Conservation (phyloP, 2,797 vertebrate species). For the Myotis findleyi region DNA sequence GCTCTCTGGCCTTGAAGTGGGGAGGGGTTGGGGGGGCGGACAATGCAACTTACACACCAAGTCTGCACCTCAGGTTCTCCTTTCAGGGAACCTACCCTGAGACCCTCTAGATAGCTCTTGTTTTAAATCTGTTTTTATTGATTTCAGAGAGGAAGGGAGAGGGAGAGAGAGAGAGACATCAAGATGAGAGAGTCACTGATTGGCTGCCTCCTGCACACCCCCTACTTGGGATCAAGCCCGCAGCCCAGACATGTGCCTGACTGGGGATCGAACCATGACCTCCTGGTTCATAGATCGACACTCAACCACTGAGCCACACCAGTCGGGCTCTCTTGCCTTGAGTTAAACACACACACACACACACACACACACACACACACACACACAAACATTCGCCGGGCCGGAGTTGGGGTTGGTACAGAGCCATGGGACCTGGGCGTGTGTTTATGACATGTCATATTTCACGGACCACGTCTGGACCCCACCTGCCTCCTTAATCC, state of each 20-base stretch:
- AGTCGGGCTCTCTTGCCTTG: not conserved
- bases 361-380: not conserved
- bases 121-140: too few relatives aligned
- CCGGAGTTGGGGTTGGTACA: slow-evolving; percentile 19
- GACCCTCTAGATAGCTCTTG: too few relatives aligned
- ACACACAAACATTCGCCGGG: not conserved
- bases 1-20: not conserved
- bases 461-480: slow-evolving; percentile 83
- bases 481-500: slow-evolving; percentile 86
- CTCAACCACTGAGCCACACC: too few relatives aligned
- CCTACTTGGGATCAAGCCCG: too few relatives aligned
- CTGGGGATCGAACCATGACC: too few relatives aligned
- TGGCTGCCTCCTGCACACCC: too few relatives aligned
- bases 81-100: not conserved
- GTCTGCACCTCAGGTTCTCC: not conserved
- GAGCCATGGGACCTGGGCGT: slow-evolving; percentile 70
- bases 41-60: not conserved
- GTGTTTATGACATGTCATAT: slow-evolving; percentile 87
- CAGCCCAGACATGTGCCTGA: too few relatives aligned
- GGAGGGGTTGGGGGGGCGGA: too few relatives aligned
- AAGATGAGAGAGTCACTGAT: too few relatives aligned
- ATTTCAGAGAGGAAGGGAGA: too few relatives aligned
- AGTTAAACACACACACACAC: not conserved
- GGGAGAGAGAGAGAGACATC: too few relatives aligned
- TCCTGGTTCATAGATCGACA: too few relatives aligned